phyloP scores from a whole-genome alignment of 2,888 invertebrate genomes.

The Hypercompe scribonia region DNA sequence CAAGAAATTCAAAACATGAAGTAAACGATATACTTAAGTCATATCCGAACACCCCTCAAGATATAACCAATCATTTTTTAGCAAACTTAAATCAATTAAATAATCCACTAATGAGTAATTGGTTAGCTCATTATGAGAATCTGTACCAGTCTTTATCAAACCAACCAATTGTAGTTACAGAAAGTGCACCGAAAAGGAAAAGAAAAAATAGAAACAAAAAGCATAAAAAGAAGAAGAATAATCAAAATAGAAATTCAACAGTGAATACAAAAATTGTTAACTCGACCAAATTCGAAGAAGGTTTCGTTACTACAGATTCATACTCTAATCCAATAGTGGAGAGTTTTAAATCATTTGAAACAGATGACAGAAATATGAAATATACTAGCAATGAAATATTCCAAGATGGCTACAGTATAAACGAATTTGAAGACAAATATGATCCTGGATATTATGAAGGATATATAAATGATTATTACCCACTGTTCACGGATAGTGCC shows the following conservation, averaged over 20 bases:
- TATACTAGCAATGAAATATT: conserved; percentile 25
- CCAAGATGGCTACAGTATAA: conserved; percentile 3
- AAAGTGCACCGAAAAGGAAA: conserved; percentile 13
- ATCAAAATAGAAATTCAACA: conserved; percentile 12
- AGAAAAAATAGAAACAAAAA: conserved; percentile 24
- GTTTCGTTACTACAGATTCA: conserved; percentile 21
- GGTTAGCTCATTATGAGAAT: conserved; percentile 38
- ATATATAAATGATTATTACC: conserved; percentile 73
- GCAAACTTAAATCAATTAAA: conserved; percentile 29
- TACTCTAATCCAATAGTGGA: conserved; percentile 19
- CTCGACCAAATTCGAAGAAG: not conserved
- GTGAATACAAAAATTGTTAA: not conserved
- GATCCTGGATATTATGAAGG: conserved; percentile 41
- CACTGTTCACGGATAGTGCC: conserved; percentile 68
- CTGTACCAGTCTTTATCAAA: conserved; percentile 33
- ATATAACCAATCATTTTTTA: conserved; percentile 30
- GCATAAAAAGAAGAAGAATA: conserved; percentile 15
- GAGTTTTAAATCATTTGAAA: conserved; percentile 15
- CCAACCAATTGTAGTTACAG: conserved; percentile 2
- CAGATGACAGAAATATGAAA: not conserved
- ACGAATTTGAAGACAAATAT: conserved; percentile 11
- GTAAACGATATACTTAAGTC: conserved; percentile 30
- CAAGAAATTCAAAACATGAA: conserved; percentile 38
- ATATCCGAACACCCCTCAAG: conserved; percentile 35
- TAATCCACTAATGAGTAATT: conserved; percentile 37